phyloP scores from a whole-genome alignment of 2,797 vertebrate species.

The Chloroceryle inda region DNA sequence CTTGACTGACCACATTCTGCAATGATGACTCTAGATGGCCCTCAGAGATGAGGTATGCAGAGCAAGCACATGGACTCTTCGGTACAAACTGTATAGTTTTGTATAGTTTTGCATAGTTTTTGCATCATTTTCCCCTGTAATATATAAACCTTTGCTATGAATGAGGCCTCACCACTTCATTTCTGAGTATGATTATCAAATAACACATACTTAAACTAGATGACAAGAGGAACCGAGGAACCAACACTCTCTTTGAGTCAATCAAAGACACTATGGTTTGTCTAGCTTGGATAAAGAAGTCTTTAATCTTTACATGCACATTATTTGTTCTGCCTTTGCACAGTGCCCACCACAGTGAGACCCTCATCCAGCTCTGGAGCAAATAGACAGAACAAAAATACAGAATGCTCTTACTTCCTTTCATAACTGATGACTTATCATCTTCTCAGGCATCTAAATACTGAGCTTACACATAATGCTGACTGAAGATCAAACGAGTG shows the following conservation, averaged over 20 bases:
- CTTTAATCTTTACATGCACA: slow-evolving; percentile 33
- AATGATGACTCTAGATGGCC: neutral
- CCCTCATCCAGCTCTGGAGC: neutral
- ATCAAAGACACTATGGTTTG: neutral
- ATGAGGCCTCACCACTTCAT: neutral
- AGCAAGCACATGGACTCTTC: fast-evolving
- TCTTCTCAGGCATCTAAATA: slow-evolving; percentile 40
- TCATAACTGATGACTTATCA: slow-evolving; percentile 19
- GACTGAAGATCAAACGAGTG: slow-evolving; percentile 43
- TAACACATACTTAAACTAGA: neutral
- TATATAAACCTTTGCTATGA: neutral
- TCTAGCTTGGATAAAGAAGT: neutral
- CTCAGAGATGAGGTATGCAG: neutral
- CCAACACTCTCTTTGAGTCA: neutral
- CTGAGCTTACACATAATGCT: slow-evolving; percentile 4
- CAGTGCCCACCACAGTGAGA: slow-evolving; percentile 16
- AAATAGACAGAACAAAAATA: neutral
- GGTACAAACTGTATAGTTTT: neutral
- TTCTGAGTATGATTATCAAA: neutral
- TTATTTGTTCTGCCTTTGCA: slow-evolving; percentile 32
- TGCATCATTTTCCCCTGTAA: neutral
- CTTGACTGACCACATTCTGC: neutral
- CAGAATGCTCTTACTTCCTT: slow-evolving; percentile 3
- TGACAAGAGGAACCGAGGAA: neutral
- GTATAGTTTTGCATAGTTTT: too few relatives aligned